A percentile compares a stretch with the other conserved stretches of the same genome.
These are phyloP conservation scores for Thera obeliscata DNA, from an alignment of 2,888 invertebrate genomes.

Conservation along the genomic window DNA sequence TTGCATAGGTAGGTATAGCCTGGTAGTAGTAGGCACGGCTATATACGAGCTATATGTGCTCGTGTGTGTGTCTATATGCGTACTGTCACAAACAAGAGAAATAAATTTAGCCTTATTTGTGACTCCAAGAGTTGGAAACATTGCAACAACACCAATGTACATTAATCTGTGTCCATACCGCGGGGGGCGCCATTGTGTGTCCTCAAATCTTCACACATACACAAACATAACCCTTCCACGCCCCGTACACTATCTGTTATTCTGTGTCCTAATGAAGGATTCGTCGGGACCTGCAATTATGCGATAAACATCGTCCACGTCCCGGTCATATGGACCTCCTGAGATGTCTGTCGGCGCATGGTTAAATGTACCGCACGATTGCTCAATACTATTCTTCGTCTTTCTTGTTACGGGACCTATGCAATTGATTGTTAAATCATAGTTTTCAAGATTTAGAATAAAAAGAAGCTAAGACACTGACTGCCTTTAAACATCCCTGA, in stretches of 20 bases:
- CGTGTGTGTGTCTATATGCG: too few species aligned
- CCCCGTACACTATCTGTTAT: constrained; percentile 43
- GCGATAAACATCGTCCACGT: constrained; percentile 71
- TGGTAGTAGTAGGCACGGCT: too few species aligned
- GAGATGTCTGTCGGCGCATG: constrained; percentile 15
- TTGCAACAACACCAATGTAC: neutral
- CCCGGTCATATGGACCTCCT: constrained; percentile 44
- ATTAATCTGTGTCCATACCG: constrained; percentile 25
- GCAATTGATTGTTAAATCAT: too few species aligned
- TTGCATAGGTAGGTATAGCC: too few species aligned
- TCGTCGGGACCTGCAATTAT: constrained; percentile 74
- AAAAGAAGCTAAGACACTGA: too few species aligned
- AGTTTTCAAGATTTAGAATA: too few species aligned
- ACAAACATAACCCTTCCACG: constrained; percentile 45
- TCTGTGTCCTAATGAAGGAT: constrained; percentile 66
- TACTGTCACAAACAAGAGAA: too few species aligned
- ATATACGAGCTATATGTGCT: too few species aligned
- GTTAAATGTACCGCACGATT: neutral
- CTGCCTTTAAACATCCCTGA: too few species aligned
- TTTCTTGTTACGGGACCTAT: neutral
- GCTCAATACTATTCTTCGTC: neutral
- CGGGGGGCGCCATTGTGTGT: constrained; percentile 76
- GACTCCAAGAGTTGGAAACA: constrained; percentile 8
- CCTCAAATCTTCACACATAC: constrained; percentile 55
- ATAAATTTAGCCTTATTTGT: too few species aligned